phyloP scores from a whole-genome alignment of 2,888 invertebrate genomes.

The Augochlorella aurata region DNA sequence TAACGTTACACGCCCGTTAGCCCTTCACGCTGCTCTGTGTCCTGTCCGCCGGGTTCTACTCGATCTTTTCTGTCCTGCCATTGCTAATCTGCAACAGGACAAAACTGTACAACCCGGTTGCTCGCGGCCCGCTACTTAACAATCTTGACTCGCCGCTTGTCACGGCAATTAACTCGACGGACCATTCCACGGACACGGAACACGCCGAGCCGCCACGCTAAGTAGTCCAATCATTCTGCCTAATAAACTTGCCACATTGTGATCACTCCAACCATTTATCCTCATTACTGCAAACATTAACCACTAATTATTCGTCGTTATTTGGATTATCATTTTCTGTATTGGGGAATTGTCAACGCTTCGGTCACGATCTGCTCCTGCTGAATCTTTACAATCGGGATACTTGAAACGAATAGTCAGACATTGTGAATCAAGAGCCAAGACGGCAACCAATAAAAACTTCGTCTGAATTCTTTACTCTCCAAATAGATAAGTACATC shows the following conservation, averaged over 20 bases:
- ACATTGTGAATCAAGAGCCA: no score
- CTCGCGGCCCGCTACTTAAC: neutral
- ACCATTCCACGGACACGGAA: conserved; percentile 4
- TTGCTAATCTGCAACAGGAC: conserved; percentile 3
- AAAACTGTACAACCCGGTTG: conserved; percentile 3
- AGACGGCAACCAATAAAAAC: no score
- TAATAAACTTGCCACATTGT: neutral
- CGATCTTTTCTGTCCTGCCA: neutral
- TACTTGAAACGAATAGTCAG: no score
- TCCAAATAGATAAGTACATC: no score
- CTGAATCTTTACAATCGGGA: no score
- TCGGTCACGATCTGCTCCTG: no score
- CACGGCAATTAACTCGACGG: conserved; percentile 9
- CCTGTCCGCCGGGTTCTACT: neutral
- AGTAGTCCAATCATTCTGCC: neutral
- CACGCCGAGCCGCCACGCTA: neutral
- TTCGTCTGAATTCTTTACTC: no score
- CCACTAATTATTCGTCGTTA: no score
- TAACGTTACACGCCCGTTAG: conserved; percentile 60
- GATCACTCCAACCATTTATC: neutral
- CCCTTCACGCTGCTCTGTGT: conserved; percentile 25
- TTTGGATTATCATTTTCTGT: no score
- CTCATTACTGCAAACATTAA: neutral
- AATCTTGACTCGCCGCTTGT: neutral
- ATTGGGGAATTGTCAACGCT: no score